Percentiles rank a stretch among this genome's conserved stretches.
Evolutionary conservation across 92 coral and sea anemone species (phyloP).

Genomic region (Porites rus): DNA sequence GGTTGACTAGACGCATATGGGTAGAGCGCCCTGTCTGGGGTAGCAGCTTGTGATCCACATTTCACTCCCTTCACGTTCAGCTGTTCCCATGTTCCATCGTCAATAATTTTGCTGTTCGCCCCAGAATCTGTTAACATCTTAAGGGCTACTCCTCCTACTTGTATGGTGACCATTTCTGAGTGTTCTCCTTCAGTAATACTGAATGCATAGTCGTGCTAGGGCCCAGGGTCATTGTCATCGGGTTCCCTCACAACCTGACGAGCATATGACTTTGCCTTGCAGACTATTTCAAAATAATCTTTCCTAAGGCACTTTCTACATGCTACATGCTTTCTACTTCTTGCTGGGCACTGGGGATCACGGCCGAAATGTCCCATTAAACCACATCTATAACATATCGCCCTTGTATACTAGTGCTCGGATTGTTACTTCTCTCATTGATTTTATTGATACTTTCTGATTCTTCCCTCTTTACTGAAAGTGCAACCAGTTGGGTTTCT

Average conservation of each 20-base stretch:
- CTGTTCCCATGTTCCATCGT: too few species aligned
- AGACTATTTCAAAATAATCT: conserved; percentile 39
- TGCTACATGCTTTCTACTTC: background rate
- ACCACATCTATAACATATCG: conserved; percentile 41
- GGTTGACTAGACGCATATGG: too few species aligned
- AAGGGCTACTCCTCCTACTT: too few species aligned
- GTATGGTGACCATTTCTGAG: background rate
- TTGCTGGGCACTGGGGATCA: conserved; percentile 51
- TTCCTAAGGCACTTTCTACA: conserved; percentile 3
- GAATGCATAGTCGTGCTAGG: background rate
- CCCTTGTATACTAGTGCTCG: too few species aligned
- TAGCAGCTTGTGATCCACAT: too few species aligned
- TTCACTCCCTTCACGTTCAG: too few species aligned
- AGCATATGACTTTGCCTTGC: too few species aligned
- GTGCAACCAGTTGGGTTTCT: background rate
- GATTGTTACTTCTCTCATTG: too few species aligned
- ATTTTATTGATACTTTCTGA: too few species aligned
- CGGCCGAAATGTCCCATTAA: conserved; percentile 32
- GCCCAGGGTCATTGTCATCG: background rate
- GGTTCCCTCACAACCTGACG: conserved; percentile 3
- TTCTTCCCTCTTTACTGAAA: conserved; percentile 20
- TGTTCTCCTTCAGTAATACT: background rate
- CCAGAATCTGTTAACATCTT: too few species aligned
- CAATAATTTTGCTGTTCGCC: too few species aligned
- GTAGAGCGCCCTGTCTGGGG: too few species aligned